Evolutionary conservation across 2,888 invertebrate species (phyloP), one percentile per base, ranked within the genome.

Genomic region (Lapara coniferarum): DNA sequence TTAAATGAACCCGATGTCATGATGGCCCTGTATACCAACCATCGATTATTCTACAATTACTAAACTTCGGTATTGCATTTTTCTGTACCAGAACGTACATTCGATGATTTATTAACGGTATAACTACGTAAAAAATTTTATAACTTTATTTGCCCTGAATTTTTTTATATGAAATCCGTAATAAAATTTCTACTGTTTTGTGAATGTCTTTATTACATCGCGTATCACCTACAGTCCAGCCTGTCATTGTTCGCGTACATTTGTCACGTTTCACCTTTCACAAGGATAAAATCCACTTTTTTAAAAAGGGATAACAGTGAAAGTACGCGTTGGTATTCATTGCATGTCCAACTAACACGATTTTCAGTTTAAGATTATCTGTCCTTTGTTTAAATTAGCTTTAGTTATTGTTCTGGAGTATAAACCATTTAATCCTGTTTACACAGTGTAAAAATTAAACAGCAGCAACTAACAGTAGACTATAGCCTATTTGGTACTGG

Each of bases 261-360:
- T 59, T 59, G 46, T 59, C 59, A 59, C 59, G 59, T 16, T 59
- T 59, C 19, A 12, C 25, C 14, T 19, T 44, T 59, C 16, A 44
- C 46, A 12, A 10, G 10, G 44, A 59, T 59, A 59, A 46, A 59
- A 59, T 59, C 16, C 44, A n/a, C n/a, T 46, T 59, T 59, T n/a
- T 25, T 19, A 56, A 56, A 56, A 19, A 56, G 5, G 13, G 13
- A 5, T 25, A 25, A 2, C 56, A 13, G 25, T 7, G 14, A 59
- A 44, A 46, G 16, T 12, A 16, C n/a, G 4, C 14, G 3, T 14
- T 3, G 13, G 44, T 58, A 58, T 58, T 58, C 14, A 59, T 44
- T 44, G 8, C 44, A n/a, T n/a, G 12, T 13, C 56, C 13, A 12
- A 56, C 25, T 56, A 13, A 25, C 25, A 56, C 56, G 4, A 13